Conservation (phyloP, 1,140 invertebrate species). For the Lysiphlebus fabarum region DNA sequence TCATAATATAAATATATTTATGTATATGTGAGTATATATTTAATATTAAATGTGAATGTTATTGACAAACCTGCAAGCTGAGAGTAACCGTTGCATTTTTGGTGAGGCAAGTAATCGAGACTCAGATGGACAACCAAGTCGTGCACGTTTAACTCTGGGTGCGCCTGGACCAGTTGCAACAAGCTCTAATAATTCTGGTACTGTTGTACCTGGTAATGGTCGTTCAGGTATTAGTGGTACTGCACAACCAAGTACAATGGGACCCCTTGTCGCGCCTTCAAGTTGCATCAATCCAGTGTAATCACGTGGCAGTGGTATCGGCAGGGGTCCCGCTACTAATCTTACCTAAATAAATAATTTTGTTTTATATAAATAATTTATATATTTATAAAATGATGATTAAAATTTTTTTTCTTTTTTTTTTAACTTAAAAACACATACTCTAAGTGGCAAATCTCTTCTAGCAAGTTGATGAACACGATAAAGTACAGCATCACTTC, state of each 20-base stretch:
- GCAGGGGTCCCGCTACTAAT: constrained; percentile 48
- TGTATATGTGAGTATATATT: background rate
- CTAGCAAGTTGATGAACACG: constrained; percentile 50
- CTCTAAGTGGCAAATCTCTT: constrained; percentile 48
- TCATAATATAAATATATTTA: too few species aligned
- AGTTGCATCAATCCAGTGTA: constrained; percentile 51
- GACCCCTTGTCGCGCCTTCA: constrained; percentile 45
- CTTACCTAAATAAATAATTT: constrained; percentile 36
- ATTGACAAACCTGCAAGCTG: constrained; percentile 47
- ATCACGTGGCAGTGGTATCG: constrained; percentile 47
- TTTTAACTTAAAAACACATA: constrained; percentile 24
- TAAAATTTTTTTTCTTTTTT: constrained; percentile 1
- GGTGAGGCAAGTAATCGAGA: constrained; percentile 47
- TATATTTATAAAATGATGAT: background rate
- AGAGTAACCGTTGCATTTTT: constrained; percentile 51
- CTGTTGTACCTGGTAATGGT: constrained; percentile 41
- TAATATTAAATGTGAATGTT: background rate
- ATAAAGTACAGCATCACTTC: constrained; percentile 50
- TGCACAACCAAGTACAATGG: constrained; percentile 49
- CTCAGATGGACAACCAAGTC: constrained; percentile 48
- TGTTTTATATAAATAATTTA: too few species aligned
- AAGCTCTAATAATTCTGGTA: constrained; percentile 48
- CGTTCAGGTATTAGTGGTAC: constrained; percentile 48
- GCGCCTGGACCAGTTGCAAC: constrained; percentile 49
- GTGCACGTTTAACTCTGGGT: constrained; percentile 47